Percentiles rank a stretch among this genome's conserved stretches.
Evolutionary conservation across 2,113 vertebrate genomes (phyloP).

Genomic region (Podiceps cristatus): DNA sequence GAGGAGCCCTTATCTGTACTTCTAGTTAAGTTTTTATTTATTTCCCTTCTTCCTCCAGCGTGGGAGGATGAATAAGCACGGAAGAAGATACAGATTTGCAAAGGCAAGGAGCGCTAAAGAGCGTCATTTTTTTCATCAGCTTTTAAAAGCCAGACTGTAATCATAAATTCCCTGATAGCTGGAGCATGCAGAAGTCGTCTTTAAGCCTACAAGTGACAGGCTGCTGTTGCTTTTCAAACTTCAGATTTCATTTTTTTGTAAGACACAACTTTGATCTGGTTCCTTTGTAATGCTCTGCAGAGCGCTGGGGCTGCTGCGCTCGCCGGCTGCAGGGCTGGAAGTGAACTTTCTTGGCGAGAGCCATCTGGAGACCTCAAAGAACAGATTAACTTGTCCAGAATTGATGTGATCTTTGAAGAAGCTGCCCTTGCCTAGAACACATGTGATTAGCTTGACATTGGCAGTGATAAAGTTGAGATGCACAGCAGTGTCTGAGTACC

Average conservation of each 20-base stretch:
- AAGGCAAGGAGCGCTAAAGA: constrained; percentile 55
- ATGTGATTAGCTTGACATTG: constrained; percentile 54
- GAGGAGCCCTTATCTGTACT: constrained; percentile 50
- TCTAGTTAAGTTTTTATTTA: constrained; percentile 59
- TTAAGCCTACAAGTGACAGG: constrained; percentile 67
- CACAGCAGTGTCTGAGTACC: background rate
- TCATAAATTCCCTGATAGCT: constrained; percentile 69
- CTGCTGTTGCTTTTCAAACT: constrained; percentile 72
- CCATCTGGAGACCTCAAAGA: constrained; percentile 70
- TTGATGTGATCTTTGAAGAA: constrained; percentile 69
- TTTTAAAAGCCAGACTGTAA: constrained; percentile 63
- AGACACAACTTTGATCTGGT: constrained; percentile 66
- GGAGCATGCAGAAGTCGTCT: constrained; percentile 57
- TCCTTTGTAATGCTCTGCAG: constrained; percentile 64
- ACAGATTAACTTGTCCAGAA: constrained; percentile 69
- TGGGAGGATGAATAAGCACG: constrained; percentile 37
- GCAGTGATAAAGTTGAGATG: constrained; percentile 36
- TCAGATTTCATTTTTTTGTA: constrained; percentile 57
- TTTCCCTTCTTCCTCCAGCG: constrained; percentile 44
- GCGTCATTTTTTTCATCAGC: background rate
- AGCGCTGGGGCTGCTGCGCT: background rate
- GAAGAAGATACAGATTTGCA: constrained; percentile 59
- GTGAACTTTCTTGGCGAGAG: constrained; percentile 67
- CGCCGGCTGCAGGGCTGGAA: constrained; percentile 36
- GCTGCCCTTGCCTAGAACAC: constrained; percentile 54